Evolutionary conservation across 2,888 invertebrate species (phyloP).

Genomic region (Smittia sp.): DNA sequence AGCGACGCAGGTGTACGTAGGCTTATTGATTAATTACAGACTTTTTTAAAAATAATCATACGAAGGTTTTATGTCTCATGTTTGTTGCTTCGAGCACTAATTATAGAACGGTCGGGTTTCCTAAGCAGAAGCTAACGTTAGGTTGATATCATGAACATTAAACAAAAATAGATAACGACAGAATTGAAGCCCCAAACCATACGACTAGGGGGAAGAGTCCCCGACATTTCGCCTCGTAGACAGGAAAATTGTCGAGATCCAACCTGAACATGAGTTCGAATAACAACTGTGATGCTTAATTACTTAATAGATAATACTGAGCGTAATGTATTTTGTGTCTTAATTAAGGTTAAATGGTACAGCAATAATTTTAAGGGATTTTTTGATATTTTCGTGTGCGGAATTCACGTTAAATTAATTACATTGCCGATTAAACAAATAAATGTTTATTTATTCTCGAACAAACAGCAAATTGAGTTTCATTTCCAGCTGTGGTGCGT

Average conservation of each 20-base stretch:
- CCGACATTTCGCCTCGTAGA: background rate
- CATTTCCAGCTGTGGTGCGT: slow-evolving; percentile 14
- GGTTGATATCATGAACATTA: slow-evolving; percentile 2
- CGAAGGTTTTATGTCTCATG: no score
- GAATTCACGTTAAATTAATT: slow-evolving; percentile 30
- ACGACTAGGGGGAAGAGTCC: background rate
- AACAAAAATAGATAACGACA: slow-evolving; percentile 25
- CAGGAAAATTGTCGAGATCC: background rate
- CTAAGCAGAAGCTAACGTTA: background rate
- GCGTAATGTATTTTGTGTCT: slow-evolving; percentile 24
- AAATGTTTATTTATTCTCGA: background rate
- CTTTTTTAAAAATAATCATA: background rate
- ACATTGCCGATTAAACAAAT: slow-evolving; percentile 31
- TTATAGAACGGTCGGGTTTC: slow-evolving; percentile 27
- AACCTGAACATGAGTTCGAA: background rate
- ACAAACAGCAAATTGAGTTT: background rate
- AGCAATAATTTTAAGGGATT: slow-evolving; percentile 23
- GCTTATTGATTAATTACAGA: slow-evolving; percentile 39
- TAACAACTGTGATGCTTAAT: slow-evolving; percentile 40
- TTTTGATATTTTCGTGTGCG: slow-evolving; percentile 1
- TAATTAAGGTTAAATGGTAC: slow-evolving; percentile 32
- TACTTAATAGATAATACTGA: slow-evolving; percentile 37
- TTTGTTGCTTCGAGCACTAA: slow-evolving; percentile 18
- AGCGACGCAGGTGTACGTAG: slow-evolving; percentile 25
- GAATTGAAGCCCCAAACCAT: background rate